Conservation (phyloP, 1,140 invertebrate species). For the Drosophila mauritiana region DNA sequence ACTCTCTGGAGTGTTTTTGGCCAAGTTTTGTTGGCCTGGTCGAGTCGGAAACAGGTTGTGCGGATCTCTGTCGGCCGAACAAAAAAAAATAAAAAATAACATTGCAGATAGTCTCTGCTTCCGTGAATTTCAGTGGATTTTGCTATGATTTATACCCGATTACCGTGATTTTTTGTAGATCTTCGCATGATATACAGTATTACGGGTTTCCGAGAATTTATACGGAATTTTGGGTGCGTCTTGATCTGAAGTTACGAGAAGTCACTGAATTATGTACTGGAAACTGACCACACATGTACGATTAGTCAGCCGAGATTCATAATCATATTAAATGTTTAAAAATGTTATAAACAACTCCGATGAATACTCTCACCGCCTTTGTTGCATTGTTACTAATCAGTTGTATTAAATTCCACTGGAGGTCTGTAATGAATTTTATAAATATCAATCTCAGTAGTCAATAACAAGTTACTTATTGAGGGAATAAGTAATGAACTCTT, state of each 20-base stretch:
- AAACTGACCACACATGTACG: background rate
- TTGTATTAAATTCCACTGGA: background rate
- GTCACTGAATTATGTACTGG: background rate
- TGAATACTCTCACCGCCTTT: background rate
- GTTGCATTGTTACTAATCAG: background rate
- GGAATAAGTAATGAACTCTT: background rate
- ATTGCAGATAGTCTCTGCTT: slow-evolving; percentile 7
- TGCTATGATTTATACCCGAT: slow-evolving; percentile 20
- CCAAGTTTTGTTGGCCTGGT: slow-evolving; percentile 23
- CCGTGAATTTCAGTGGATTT: slow-evolving; percentile 6
- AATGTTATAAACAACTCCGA: too few relatives aligned
- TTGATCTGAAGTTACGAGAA: slow-evolving; percentile 1
- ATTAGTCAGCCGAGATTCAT: background rate
- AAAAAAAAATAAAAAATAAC: background rate
- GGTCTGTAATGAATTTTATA: background rate
- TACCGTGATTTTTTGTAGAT: slow-evolving; percentile 1
- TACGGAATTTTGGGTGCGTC: background rate
- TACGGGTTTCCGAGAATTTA: background rate
- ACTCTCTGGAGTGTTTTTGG: slow-evolving; percentile 29
- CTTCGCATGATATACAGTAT: background rate
- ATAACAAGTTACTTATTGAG: background rate
- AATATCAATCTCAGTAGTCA: too few relatives aligned
- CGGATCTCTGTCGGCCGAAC: slow-evolving; percentile 6
- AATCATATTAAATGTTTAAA: background rate
- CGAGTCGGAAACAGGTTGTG: slow-evolving; percentile 13